Evolutionary conservation across 1,140 invertebrate genomes (phyloP), one percentile per base, ranked within the genome.

Genomic region (Euwallacea fornicatus): DNA sequence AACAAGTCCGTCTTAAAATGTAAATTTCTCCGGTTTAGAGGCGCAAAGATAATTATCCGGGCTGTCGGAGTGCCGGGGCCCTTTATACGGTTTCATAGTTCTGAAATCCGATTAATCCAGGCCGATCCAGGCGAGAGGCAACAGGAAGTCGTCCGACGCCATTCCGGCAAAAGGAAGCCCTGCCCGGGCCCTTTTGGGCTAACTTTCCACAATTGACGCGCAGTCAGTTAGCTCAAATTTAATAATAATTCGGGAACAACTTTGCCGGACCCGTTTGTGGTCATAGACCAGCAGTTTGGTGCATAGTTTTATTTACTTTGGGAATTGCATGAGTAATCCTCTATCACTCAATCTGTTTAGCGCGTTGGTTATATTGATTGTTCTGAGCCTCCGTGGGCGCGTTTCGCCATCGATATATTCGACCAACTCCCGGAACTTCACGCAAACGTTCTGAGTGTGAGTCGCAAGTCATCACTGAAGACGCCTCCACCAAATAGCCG

Each of bases 31-130:
- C 72, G 69, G 75, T 70, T 74, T 71, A 61, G 70, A 74, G 75
- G 73, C 68, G 61, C 76, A 73, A 66, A 77, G 76, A 77, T 77
- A 77, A 78, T 77, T 77, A 78, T 78, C 71, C 76, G 75, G 74
- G 76, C 73, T 74, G 70, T 72, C 76, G 75, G 72, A 67, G 76
- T 60, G 55, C 55, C 59, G 43, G 21, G 72, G 33, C 56, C 76
- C 74, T 77, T 77, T 78, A 78, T 75, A 78, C 76, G 77, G 74
- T 75, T 75, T 78, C 76, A 75, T 78, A 74, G 73, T 75, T 70
- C 76, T 75, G 74, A 77, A 78, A 78, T 78, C 77, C 74, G 76
- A 78, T 78, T 78, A 77, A 78, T 77, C 76, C 69, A 68, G 69
- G 63, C 66, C 56, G 66, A 60, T 59, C 66, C 53, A 68, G 42